These are phyloP conservation scores for Otis tarda DNA, from an alignment of 2,113 vertebrate genomes.

Conservation along the genomic window DNA sequence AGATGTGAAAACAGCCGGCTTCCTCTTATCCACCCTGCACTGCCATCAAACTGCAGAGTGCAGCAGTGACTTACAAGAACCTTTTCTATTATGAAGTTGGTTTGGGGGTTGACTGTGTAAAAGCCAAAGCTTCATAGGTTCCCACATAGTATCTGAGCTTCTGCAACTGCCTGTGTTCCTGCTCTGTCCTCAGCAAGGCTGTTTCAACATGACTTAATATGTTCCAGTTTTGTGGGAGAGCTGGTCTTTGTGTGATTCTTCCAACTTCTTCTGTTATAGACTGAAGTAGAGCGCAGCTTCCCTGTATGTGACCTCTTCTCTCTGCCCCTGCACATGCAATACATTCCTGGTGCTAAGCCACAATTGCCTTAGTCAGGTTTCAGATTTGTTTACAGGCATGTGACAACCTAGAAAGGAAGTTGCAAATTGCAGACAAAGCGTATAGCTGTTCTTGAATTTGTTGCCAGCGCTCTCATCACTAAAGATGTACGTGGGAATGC, in stretches of 20 bases:
- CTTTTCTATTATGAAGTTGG: background rate
- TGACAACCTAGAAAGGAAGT: background rate
- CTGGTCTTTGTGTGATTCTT: background rate
- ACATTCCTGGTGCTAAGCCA: background rate
- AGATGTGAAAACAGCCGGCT: background rate
- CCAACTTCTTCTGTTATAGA: background rate
- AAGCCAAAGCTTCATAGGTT: background rate
- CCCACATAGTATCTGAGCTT: background rate
- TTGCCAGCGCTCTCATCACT: background rate
- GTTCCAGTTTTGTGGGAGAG: background rate
- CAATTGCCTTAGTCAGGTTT: background rate
- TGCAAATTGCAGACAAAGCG: background rate
- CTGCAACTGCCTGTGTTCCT: background rate
- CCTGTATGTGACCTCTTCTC: background rate
- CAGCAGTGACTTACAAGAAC: background rate
- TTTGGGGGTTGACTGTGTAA: background rate
- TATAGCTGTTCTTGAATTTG: background rate
- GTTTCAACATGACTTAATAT: background rate
- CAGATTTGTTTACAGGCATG: background rate
- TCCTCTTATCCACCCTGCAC: accelerated
- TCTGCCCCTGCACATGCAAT: background rate
- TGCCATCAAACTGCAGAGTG: background rate
- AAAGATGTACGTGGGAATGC: background rate
- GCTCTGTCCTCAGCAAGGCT: background rate
- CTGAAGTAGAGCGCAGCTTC: background rate